These are phyloP conservation scores for Cheilosia vernalis DNA, from an alignment of 2,888 invertebrate genomes.

Conservation along the genomic window DNA sequence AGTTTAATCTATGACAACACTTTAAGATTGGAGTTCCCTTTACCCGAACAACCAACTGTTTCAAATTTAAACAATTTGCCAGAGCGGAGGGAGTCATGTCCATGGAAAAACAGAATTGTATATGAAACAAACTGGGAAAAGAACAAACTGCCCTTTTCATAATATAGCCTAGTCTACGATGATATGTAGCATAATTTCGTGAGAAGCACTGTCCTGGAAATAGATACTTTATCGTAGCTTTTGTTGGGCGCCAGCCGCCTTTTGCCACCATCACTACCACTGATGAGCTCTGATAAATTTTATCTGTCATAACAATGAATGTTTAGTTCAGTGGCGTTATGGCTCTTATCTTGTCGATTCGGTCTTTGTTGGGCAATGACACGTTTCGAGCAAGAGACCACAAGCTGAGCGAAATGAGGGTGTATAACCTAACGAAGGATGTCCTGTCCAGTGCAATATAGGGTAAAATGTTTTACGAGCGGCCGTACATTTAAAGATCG, in stretches of 20 bases:
- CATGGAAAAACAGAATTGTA: slow-evolving; percentile 1
- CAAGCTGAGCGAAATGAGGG: slow-evolving; percentile 5
- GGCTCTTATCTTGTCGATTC: slow-evolving; percentile 47
- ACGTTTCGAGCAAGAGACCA: slow-evolving; percentile 1
- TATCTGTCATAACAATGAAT: slow-evolving; percentile 63
- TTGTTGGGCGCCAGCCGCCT: slow-evolving; percentile 1
- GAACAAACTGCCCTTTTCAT: background rate
- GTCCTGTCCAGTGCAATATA: slow-evolving; percentile 20
- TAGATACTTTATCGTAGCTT: slow-evolving; percentile 29
- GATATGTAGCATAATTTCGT: slow-evolving; percentile 41
- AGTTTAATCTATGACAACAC: slow-evolving; percentile 47
- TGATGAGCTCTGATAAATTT: slow-evolving; percentile 53
- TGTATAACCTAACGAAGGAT: slow-evolving; percentile 5
- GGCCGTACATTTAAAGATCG: slow-evolving; percentile 2
- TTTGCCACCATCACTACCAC: slow-evolving; percentile 3
- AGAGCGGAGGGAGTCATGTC: background rate
- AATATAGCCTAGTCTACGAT: background rate
- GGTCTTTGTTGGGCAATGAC: background rate
- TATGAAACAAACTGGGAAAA: background rate
- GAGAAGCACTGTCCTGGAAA: slow-evolving; percentile 50
- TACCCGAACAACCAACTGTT: slow-evolving; percentile 9
- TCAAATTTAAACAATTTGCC: slow-evolving; percentile 4
- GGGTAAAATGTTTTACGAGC: slow-evolving; percentile 23
- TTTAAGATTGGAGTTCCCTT: slow-evolving; percentile 19
- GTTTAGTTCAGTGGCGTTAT: slow-evolving; percentile 56